These are phyloP conservation scores for Sebastiscus albofasciatus DNA, from an alignment of 2,797 vertebrate genomes.

Conservation along the genomic window DNA sequence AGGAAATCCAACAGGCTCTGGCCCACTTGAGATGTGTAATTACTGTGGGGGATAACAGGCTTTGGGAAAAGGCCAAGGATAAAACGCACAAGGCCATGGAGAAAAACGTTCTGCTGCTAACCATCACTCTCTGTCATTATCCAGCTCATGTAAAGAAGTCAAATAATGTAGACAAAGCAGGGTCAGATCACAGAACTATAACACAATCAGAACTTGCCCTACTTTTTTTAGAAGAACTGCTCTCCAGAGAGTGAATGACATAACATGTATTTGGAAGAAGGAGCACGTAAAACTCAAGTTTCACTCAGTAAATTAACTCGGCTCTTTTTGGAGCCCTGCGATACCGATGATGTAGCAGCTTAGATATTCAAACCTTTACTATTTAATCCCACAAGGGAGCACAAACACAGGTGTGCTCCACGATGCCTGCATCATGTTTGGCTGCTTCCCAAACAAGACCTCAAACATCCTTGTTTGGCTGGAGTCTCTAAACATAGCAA, in stretches of 20 bases:
- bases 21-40: constrained; percentile 59
- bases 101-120: constrained; percentile 43
- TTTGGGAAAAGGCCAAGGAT: constrained; percentile 57
- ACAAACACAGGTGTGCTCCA: constrained; percentile 54
- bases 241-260: constrained; percentile 37
- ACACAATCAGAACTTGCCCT: constrained; percentile 40
- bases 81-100: constrained; percentile 48
- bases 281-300: constrained; percentile 16
- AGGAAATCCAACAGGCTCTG: constrained; percentile 32
- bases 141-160: constrained; percentile 29
- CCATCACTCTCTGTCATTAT: constrained; percentile 45
- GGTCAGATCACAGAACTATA: constrained; percentile 22
- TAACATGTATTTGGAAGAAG: constrained; percentile 28
- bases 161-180: constrained; percentile 12
- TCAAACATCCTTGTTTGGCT: constrained; percentile 65
- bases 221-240: constrained; percentile 33
- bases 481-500: constrained; percentile 27
- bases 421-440: constrained; percentile 46
- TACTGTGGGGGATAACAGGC: constrained; percentile 42
- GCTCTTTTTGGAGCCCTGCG: constrained; percentile 25
- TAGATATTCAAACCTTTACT: constrained; percentile 39
- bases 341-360: constrained; percentile 58
- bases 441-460: constrained; percentile 67
- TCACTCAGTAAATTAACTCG: constrained; percentile 21
- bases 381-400: constrained; percentile 18